These are phyloP conservation scores for Laupala kohalensis DNA, from an alignment of 1,140 invertebrate species.

Conservation along the genomic window DNA sequence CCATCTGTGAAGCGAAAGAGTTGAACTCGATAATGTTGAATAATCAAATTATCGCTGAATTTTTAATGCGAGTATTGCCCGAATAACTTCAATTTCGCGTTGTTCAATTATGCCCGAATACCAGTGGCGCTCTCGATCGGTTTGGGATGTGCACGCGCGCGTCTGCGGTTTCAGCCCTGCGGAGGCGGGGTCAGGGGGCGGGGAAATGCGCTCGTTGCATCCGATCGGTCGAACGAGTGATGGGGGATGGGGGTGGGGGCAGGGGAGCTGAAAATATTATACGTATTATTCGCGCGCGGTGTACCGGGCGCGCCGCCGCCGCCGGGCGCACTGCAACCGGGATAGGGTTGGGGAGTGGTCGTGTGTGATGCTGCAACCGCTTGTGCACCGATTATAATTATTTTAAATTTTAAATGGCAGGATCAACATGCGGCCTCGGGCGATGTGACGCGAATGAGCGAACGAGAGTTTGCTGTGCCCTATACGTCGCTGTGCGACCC, in stretches of 20 bases:
- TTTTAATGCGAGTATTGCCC: neutral
- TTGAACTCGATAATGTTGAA: neutral
- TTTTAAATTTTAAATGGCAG: neutral
- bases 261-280: neutral
- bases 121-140: neutral
- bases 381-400: neutral
- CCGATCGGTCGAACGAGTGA: too few relatives aligned
- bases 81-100: neutral
- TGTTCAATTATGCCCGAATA: neutral
- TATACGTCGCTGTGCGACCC: too few relatives aligned
- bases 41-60: neutral
- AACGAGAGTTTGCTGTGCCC: too few relatives aligned
- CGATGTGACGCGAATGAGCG: too few relatives aligned
- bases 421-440: too few relatives aligned
- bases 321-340: too few relatives aligned
- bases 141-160: neutral
- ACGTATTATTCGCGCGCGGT: neutral
- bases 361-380: conserved; percentile 33
- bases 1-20: neutral
- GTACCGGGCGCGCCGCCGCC: conserved; percentile 15
- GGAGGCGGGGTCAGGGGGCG: neutral
- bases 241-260: too few relatives aligned
- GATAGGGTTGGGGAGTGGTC: too few relatives aligned
- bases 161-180: neutral
- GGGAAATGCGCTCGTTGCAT: neutral